Evolutionary conservation across 2,888 invertebrate genomes (phyloP).

Genomic region (Drosophila colorata): DNA sequence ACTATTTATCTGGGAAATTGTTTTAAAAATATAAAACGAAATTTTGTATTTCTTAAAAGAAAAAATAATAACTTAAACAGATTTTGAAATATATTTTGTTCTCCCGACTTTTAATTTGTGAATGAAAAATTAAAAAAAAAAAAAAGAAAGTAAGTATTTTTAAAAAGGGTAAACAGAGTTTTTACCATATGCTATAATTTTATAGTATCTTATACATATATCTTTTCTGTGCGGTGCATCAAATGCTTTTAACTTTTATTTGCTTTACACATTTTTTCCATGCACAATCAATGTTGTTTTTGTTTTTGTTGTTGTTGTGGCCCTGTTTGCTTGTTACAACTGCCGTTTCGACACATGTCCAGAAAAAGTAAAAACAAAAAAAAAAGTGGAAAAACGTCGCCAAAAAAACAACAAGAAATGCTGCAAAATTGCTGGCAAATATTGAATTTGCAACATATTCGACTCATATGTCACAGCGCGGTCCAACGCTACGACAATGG

Average conservation of each 20-base stretch:
- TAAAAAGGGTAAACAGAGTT: slow-evolving; percentile 13
- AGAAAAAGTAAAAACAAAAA: slow-evolving; percentile 25
- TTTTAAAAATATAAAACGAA: too few relatives aligned
- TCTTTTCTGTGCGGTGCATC: slow-evolving; percentile 51
- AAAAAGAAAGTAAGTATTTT: background rate
- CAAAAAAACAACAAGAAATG: slow-evolving; percentile 61
- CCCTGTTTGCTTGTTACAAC: slow-evolving; percentile 64
- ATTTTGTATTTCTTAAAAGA: too few relatives aligned
- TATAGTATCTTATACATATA: slow-evolving; percentile 34
- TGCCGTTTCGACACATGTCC: slow-evolving; percentile 61
- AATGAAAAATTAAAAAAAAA: too few relatives aligned
- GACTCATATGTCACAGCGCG: slow-evolving; percentile 76
- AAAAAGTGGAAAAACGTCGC: slow-evolving; percentile 17
- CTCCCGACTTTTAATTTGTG: too few relatives aligned
- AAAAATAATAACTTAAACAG: too few relatives aligned
- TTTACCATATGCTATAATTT: background rate
- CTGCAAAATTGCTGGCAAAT: slow-evolving; percentile 84
- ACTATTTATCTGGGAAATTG: too few relatives aligned
- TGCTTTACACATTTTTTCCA: slow-evolving; percentile 73
- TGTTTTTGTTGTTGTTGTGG: slow-evolving; percentile 47
- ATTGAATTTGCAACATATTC: slow-evolving; percentile 84
- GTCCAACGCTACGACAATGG: slow-evolving; percentile 33
- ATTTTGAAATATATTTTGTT: too few relatives aligned
- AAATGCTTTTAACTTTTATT: slow-evolving; percentile 80
- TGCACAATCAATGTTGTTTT: slow-evolving; percentile 29